phyloP scores from a whole-genome alignment of 2,888 invertebrate species.

The Altica lythri region DNA sequence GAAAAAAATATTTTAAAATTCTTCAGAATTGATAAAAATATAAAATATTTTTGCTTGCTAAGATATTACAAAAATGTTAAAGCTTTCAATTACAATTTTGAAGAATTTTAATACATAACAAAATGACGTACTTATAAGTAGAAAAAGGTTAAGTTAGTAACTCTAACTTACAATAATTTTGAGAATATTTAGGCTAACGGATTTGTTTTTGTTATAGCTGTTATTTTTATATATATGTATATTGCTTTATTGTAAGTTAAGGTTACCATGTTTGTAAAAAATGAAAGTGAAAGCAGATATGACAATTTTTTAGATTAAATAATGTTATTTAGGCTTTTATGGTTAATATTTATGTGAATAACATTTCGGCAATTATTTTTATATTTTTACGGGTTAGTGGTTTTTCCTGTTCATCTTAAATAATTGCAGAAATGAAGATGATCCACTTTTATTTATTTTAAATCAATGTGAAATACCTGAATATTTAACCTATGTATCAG shows the following conservation, averaged over 20 bases:
- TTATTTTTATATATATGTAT: slow-evolving; percentile 44
- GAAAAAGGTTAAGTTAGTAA: slow-evolving; percentile 35
- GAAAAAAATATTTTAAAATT: slow-evolving; percentile 11
- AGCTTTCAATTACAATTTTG: slow-evolving; percentile 22
- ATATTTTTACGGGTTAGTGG: slow-evolving; percentile 47
- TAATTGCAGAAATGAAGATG: slow-evolving; percentile 28
- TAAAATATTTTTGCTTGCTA: slow-evolving; percentile 36
- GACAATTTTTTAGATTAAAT: slow-evolving; percentile 38
- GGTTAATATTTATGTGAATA: slow-evolving; percentile 19
- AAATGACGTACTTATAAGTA: slow-evolving; percentile 40
- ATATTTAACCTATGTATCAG: slow-evolving; percentile 55
- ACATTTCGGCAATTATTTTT: slow-evolving; percentile 15
- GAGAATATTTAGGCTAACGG: slow-evolving; percentile 37
- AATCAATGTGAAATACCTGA: slow-evolving; percentile 53
- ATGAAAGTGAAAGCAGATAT: slow-evolving; percentile 42
- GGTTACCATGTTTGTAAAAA: slow-evolving; percentile 53
- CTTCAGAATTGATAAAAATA: slow-evolving; percentile 26
- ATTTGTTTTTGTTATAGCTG: slow-evolving; percentile 46
- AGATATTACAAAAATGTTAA: slow-evolving; percentile 21
- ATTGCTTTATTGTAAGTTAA: slow-evolving; percentile 49
- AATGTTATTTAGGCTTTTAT: slow-evolving; percentile 44
- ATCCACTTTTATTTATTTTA: slow-evolving; percentile 45
- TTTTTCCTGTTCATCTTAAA: slow-evolving; percentile 43
- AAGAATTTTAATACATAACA: slow-evolving; percentile 24
- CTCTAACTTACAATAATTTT: slow-evolving; percentile 43